Percentiles rank a stretch among this genome's conserved stretches.
Evolutionary conservation across 2,888 invertebrate species (phyloP).

Genomic region (Cerastoderma edule): DNA sequence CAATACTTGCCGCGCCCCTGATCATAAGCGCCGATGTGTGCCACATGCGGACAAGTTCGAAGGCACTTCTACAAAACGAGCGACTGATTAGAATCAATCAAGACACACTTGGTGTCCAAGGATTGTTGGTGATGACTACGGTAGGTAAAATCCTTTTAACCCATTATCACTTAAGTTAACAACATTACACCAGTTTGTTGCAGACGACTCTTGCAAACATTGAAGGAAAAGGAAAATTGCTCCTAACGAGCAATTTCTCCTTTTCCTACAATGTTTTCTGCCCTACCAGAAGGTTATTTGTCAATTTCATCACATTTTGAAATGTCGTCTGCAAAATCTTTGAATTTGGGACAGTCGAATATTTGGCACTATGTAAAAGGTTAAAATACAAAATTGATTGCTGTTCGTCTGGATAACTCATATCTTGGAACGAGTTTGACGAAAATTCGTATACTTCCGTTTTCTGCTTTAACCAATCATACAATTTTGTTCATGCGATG

Average conservation of each 20-base stretch:
- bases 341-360: too few relatives aligned
- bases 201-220: background rate
- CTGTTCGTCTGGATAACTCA: too few relatives aligned
- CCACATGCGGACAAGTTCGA: slow-evolving; percentile 93
- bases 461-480: too few relatives aligned
- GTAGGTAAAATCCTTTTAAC: slow-evolving; percentile 16
- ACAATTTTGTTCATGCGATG: too few relatives aligned
- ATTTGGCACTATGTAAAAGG: too few relatives aligned
- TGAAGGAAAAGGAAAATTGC: too few relatives aligned
- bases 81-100: slow-evolving; percentile 97
- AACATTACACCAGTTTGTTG: background rate
- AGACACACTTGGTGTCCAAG: slow-evolving; percentile 95
- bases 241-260: background rate
- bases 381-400: too few relatives aligned
- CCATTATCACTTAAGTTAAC: background rate
- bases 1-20: slow-evolving; percentile 95
- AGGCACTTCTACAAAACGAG: slow-evolving; percentile 94
- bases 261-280: background rate
- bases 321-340: background rate
- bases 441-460: too few relatives aligned
- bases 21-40: slow-evolving; percentile 97
- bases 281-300: background rate
- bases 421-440: too few relatives aligned
- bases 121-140: slow-evolving; percentile 87
- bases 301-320: background rate